These are phyloP conservation scores for Machimus rusticus DNA, from an alignment of 2,888 invertebrate species.

Conservation along the genomic window DNA sequence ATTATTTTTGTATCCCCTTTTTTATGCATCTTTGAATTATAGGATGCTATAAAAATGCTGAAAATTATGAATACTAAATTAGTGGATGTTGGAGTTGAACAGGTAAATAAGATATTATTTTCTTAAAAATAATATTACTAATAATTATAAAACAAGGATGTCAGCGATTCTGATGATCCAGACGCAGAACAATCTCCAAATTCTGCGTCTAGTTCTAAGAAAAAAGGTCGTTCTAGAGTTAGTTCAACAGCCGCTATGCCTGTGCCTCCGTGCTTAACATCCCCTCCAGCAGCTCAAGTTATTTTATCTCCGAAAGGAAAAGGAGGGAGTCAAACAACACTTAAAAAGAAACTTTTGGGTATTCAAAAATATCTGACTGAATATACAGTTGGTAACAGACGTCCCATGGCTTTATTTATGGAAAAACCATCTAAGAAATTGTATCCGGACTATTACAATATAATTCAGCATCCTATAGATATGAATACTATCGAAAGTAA, in stretches of 20 bases:
- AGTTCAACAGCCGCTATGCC: constrained; percentile 32
- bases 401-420: constrained; percentile 92
- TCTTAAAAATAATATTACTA: background rate
- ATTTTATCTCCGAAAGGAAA: constrained; percentile 58
- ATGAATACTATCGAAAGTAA: constrained; percentile 92
- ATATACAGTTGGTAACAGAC: constrained; percentile 77
- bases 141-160: constrained; percentile 10
- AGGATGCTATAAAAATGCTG: constrained; percentile 84
- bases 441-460: constrained; percentile 95
- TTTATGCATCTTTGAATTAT: constrained; percentile 1
- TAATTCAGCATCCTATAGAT: constrained; percentile 93
- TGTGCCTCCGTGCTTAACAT: constrained; percentile 14
- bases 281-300: constrained; percentile 27
- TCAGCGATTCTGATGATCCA: constrained; percentile 52
- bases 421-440: constrained; percentile 94
- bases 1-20: constrained; percentile 48
- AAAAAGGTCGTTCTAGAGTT: constrained; percentile 60
- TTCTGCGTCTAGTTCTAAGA: constrained; percentile 48
- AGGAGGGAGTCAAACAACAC: constrained; percentile 56
- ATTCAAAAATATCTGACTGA: constrained; percentile 80
- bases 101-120: constrained; percentile 50
- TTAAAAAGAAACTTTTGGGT: constrained; percentile 81
- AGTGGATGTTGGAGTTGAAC: constrained; percentile 59
- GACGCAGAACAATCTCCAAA: constrained; percentile 43
- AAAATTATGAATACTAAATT: constrained; percentile 84